Percentiles rank a stretch among this genome's conserved stretches.
These are phyloP conservation scores for Danaus plexippus DNA, from an alignment of 1,140 invertebrate genomes.

Conservation along the genomic window DNA sequence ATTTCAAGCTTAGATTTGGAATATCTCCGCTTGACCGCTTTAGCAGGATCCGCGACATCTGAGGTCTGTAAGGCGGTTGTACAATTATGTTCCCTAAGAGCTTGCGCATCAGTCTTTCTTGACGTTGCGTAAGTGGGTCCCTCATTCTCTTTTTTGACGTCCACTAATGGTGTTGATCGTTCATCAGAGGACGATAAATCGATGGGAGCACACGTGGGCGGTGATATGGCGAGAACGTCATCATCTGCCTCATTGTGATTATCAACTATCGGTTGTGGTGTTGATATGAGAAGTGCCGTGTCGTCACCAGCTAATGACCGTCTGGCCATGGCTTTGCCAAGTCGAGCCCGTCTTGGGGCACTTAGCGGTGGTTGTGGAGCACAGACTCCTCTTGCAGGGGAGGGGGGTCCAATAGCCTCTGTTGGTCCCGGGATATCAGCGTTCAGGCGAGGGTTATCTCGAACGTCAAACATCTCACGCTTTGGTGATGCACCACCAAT, in stretches of 20 bases:
- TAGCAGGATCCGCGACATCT: constrained; percentile 35
- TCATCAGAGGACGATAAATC: constrained; percentile 68
- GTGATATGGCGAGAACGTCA: constrained; percentile 61
- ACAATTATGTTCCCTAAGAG: constrained; percentile 61
- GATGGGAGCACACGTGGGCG: constrained; percentile 54
- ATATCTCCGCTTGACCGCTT: constrained; percentile 55
- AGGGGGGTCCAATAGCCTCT: constrained; percentile 78
- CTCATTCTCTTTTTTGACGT: constrained; percentile 68
- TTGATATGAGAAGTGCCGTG: constrained; percentile 40
- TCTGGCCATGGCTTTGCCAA: constrained; percentile 79
- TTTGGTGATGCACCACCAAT: constrained; percentile 63
- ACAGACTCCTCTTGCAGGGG: constrained; percentile 76
- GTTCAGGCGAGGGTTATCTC: constrained; percentile 70
- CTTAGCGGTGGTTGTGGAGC: constrained; percentile 68
- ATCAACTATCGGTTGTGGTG: constrained; percentile 31
- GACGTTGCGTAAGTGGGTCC: constrained; percentile 44
- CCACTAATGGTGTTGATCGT: constrained; percentile 56
- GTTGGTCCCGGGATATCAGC: constrained; percentile 51
- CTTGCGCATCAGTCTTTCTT: constrained; percentile 55
- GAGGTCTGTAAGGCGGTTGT: constrained; percentile 33
- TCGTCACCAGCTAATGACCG: constrained; percentile 69
- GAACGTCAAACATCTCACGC: constrained; percentile 51
- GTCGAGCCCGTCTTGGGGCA: constrained; percentile 72
- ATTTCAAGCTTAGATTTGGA: constrained; percentile 67
- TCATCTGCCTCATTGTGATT: constrained; percentile 50